Evolutionary conservation across 2,888 invertebrate genomes (phyloP).

Genomic region (Epirrhoe alternata): DNA sequence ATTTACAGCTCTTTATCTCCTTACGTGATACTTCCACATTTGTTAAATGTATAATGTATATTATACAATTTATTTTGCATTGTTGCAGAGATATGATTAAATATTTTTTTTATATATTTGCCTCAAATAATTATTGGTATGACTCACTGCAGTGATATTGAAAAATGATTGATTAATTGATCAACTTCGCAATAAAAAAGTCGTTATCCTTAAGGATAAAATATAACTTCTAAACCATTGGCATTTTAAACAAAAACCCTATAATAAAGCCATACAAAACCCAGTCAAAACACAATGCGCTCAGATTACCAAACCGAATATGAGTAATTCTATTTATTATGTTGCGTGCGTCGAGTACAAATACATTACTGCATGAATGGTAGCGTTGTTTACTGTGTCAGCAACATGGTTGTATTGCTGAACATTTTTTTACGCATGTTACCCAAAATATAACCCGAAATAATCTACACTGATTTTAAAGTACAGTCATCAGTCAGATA

Average conservation of each 20-base stretch:
- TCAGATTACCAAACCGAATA: slow-evolving; percentile 51
- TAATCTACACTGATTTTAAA: neutral
- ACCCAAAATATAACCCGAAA: neutral
- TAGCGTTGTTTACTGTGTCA: slow-evolving; percentile 63
- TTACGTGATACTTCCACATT: slow-evolving; percentile 9
- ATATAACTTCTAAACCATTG: neutral
- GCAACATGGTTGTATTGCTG: slow-evolving; percentile 23
- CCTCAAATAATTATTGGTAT: neutral
- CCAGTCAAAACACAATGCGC: slow-evolving; percentile 50
- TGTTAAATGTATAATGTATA: no score
- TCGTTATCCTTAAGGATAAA: no score
- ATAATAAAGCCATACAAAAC: slow-evolving; percentile 6
- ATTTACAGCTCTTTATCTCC: slow-evolving; percentile 8
- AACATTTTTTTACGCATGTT: no score
- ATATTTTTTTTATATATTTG: neutral
- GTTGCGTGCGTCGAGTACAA: slow-evolving; percentile 61
- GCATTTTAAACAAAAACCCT: neutral
- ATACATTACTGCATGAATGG: slow-evolving; percentile 79
- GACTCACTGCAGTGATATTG: neutral
- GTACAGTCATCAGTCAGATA: no score
- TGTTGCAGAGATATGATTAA: no score
- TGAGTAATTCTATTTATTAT: slow-evolving; percentile 62
- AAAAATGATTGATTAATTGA: no score
- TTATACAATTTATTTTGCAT: no score
- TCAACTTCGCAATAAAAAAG: no score